Conservation (phyloP, 1,140 invertebrate species). For the Papilio machaon region DNA sequence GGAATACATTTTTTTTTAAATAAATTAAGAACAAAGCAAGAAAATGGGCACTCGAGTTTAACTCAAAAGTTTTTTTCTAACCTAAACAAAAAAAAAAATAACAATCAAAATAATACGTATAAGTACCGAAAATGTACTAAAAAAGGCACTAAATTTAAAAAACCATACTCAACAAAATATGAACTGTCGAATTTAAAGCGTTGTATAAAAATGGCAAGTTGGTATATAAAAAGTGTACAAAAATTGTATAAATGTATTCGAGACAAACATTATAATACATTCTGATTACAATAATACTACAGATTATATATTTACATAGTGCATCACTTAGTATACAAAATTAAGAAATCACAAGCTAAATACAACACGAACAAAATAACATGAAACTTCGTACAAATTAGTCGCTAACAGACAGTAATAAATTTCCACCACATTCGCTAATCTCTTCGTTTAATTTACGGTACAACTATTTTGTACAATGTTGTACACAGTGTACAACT, state of each 20-base stretch:
- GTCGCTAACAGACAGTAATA: background rate
- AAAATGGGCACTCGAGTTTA: constrained; percentile 73
- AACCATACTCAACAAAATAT: constrained; percentile 34
- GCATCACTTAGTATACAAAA: constrained; percentile 45
- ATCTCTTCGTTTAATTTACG: background rate
- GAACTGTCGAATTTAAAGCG: constrained; percentile 34
- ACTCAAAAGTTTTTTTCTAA: constrained; percentile 62
- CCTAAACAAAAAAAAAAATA: constrained; percentile 51
- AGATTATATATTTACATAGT: constrained; percentile 45
- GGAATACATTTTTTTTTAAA: constrained; percentile 49
- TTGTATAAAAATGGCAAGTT: constrained; percentile 45
- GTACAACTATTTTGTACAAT: background rate
- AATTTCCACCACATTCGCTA: background rate
- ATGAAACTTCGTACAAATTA: background rate
- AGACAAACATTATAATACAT: constrained; percentile 41
- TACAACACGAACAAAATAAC: background rate
- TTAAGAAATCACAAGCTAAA: constrained; percentile 43
- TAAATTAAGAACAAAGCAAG: constrained; percentile 76
- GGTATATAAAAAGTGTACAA: constrained; percentile 2
- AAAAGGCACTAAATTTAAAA: constrained; percentile 43
- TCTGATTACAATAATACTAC: constrained; percentile 38
- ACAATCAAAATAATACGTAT: constrained; percentile 51
- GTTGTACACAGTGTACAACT: background rate
- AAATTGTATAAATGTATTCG: constrained; percentile 44
- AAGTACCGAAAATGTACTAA: constrained; percentile 27